Percentiles rank a stretch among this genome's conserved stretches.
Conservation (phyloP, 2,888 invertebrate species). For the Andrena hattorfiana region DNA sequence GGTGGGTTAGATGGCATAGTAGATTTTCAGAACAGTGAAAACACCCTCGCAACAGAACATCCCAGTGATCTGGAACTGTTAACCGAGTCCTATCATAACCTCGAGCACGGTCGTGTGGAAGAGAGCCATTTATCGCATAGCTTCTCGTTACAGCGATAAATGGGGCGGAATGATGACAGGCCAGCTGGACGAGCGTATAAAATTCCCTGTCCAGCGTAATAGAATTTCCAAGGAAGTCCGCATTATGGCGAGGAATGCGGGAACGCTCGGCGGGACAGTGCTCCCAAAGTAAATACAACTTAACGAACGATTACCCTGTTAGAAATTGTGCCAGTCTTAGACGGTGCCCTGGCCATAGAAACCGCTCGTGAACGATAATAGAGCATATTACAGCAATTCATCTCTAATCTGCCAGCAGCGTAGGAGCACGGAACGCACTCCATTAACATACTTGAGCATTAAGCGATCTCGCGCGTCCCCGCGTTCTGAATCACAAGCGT, state of each 20-base stretch:
- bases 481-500: constrained; percentile 63
- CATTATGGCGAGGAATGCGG: constrained; percentile 4
- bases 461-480: constrained; percentile 67
- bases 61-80: background rate
- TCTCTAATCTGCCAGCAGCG: constrained; percentile 66
- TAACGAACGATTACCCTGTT: constrained; percentile 45
- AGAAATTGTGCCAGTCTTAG: constrained; percentile 50
- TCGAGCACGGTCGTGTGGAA: background rate
- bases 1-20: background rate
- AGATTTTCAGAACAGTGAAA: constrained; percentile 17
- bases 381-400: constrained; percentile 66
- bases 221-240: constrained; percentile 1
- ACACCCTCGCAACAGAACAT: background rate
- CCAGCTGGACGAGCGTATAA: background rate
- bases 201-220: background rate
- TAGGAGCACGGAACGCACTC: constrained; percentile 73
- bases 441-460: constrained; percentile 75
- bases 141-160: constrained; percentile 12
- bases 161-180: constrained; percentile 11
- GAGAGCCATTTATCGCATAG: background rate
- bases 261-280: constrained; percentile 7
- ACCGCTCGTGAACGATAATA: constrained; percentile 45
- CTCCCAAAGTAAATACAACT: constrained; percentile 41
- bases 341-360: constrained; percentile 31
- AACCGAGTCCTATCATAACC: background rate